Evolutionary conservation across 1,140 invertebrate species (phyloP).

Genomic region (Limonius californicus): DNA sequence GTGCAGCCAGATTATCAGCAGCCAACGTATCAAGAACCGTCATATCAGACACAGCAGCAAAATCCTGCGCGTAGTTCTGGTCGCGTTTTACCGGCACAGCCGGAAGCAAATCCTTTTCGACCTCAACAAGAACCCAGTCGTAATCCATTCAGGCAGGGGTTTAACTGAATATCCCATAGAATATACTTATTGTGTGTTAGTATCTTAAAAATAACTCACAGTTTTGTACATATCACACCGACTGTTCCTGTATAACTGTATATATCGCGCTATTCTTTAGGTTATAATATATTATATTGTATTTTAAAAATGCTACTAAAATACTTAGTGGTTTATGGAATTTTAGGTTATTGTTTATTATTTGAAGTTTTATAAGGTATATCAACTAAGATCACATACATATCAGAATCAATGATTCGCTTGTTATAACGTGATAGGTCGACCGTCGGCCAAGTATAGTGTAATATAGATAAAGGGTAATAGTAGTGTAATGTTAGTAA

Average conservation of each 20-base stretch:
- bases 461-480: slow-evolving; percentile 7
- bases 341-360: slow-evolving; percentile 4
- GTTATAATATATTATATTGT: background rate
- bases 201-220: background rate
- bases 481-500: background rate
- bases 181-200: background rate
- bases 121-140: slow-evolving; percentile 34
- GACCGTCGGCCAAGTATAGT: slow-evolving; percentile 16
- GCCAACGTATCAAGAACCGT: slow-evolving; percentile 35
- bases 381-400: slow-evolving; percentile 49
- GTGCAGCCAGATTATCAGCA: slow-evolving; percentile 43
- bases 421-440: slow-evolving; percentile 39
- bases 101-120: slow-evolving; percentile 54
- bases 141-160: slow-evolving; percentile 52
- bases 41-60: slow-evolving; percentile 38
- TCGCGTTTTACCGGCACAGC: slow-evolving; percentile 34
- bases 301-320: background rate
- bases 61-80: slow-evolving; percentile 27
- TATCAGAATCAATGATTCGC: slow-evolving; percentile 46
- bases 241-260: slow-evolving; percentile 35
- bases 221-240: slow-evolving; percentile 39
- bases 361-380: slow-evolving; percentile 21
- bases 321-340: background rate
- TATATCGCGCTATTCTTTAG: slow-evolving; percentile 10
- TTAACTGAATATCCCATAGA: slow-evolving; percentile 34